Evolutionary conservation across 2,797 vertebrate genomes (phyloP).

Genomic region (Myotis myotis): DNA sequence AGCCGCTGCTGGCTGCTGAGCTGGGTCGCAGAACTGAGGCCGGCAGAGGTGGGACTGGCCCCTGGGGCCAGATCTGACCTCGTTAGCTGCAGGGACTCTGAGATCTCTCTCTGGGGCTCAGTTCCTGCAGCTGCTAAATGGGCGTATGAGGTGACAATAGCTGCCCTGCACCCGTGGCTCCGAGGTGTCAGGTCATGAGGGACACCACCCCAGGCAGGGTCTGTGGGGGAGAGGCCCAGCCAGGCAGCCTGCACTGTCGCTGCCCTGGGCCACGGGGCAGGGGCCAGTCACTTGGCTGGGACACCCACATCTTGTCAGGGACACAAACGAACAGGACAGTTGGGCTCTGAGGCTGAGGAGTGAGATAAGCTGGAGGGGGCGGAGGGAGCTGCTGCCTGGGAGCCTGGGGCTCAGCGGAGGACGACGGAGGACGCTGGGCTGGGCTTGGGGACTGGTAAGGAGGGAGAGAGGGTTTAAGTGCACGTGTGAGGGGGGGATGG

Average conservation of each 20-base stretch:
- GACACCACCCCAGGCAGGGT: fast-evolving
- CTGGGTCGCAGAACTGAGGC: background rate
- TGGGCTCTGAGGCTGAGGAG: background rate
- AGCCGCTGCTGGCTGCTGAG: background rate
- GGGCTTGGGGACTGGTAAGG: background rate
- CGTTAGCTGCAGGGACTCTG: background rate
- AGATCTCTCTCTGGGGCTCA: background rate
- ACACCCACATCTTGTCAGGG: background rate
- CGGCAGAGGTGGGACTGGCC: background rate
- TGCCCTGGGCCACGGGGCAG: background rate
- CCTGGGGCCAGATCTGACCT: background rate
- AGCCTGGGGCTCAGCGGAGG: too few relatives aligned
- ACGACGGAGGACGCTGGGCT: fast-evolving
- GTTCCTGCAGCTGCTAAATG: background rate
- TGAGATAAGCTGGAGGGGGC: background rate
- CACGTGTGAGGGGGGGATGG: fast-evolving
- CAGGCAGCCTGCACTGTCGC: background rate
- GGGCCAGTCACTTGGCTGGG: background rate
- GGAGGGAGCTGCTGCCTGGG: background rate
- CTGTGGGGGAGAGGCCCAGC: background rate
- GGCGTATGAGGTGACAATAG: background rate
- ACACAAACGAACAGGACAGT: background rate
- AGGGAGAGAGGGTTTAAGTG: background rate
- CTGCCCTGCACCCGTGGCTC: background rate
- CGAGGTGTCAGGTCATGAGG: fast-evolving